These are phyloP conservation scores for Bactericera cockerelli DNA, from an alignment of 1,140 invertebrate species.

Conservation along the genomic window DNA sequence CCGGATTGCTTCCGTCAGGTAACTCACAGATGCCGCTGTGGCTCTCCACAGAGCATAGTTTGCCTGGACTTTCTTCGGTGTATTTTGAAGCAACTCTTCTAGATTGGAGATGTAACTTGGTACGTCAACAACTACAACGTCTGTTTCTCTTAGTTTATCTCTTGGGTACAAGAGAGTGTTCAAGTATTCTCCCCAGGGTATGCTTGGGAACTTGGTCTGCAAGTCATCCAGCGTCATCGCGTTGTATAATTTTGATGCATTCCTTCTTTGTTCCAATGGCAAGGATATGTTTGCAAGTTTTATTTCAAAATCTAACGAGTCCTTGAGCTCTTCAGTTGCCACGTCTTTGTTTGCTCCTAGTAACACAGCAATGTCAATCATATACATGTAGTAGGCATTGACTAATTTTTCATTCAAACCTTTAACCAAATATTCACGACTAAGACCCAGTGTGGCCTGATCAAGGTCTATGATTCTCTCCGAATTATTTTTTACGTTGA, in stretches of 20 bases:
- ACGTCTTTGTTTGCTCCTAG: conserved; percentile 57
- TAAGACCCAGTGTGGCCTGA: conserved; percentile 74
- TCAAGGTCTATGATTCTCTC: conserved; percentile 76
- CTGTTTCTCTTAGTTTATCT: conserved; percentile 43
- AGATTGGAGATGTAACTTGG: conserved; percentile 57
- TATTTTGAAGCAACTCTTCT: conserved; percentile 37
- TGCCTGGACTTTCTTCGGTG: conserved; percentile 43
- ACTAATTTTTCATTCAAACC: conserved; percentile 63
- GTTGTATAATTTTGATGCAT: conserved; percentile 81
- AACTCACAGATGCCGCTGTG: conserved; percentile 51
- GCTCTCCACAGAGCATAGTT: conserved; percentile 76
- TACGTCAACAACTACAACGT: conserved; percentile 64
- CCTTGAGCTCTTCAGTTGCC: conserved; percentile 58
- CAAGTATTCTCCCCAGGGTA: conserved; percentile 69
- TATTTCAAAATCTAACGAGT: conserved; percentile 83
- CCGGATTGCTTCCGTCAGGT: conserved; percentile 53
- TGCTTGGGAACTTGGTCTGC: conserved; percentile 50
- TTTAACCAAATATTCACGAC: conserved; percentile 76
- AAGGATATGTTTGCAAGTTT: conserved; percentile 82
- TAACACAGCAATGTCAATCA: conserved; percentile 73
- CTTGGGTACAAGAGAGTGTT: conserved; percentile 50
- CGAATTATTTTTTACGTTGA: conserved; percentile 82
- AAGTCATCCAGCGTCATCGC: conserved; percentile 67
- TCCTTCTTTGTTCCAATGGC: conserved; percentile 76
- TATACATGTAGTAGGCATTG: conserved; percentile 61